Conservation (phyloP, 2,888 invertebrate genomes). For the Hecatera dysodea region DNA sequence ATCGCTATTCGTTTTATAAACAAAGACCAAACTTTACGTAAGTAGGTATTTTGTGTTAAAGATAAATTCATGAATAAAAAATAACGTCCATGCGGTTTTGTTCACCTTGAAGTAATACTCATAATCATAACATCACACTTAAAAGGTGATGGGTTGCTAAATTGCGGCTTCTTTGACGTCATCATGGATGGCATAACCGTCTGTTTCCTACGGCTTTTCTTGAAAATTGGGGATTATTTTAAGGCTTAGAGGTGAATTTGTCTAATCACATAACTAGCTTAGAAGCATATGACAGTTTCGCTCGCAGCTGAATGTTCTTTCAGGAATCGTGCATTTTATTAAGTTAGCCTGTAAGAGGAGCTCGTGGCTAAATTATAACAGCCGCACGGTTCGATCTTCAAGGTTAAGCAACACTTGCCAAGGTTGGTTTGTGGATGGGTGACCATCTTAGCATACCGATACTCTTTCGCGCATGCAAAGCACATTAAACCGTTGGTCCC, state of each 20-base stretch:
- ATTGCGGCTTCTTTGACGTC: constrained; percentile 7
- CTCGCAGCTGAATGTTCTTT: no score
- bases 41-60: neutral
- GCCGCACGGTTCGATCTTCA: no score
- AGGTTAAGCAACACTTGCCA: no score
- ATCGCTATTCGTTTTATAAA: neutral
- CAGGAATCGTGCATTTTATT: no score
- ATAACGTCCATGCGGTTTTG: neutral
- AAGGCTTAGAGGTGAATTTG: neutral
- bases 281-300: no score
- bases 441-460: no score
- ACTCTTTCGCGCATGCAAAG: no score
- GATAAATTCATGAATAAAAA: neutral
- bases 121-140: constrained; percentile 1
- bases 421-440: no score
- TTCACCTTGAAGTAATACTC: neutral
- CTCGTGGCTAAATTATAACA: no score
- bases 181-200: neutral
- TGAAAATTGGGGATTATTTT: neutral
- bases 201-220: neutral
- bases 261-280: no score
- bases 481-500: no score
- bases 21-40: neutral
- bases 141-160: neutral
- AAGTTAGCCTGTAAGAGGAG: no score